Evolutionary conservation across 2,888 invertebrate genomes (phyloP).

Genomic region (Apodemia duryi): DNA sequence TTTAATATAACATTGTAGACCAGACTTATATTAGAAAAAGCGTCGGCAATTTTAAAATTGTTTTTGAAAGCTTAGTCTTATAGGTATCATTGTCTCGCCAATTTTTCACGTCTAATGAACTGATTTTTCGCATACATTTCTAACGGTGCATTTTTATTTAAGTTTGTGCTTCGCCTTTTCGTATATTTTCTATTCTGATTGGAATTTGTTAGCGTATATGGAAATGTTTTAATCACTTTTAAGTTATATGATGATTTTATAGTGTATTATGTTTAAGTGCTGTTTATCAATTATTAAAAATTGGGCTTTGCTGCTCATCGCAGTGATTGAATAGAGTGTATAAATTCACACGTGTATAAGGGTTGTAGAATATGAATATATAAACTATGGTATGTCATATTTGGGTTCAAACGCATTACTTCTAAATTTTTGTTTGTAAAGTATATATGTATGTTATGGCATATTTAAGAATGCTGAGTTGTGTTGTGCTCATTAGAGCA

Average conservation of each 20-base stretch:
- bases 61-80: not conserved
- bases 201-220: not conserved
- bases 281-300: conserved; percentile 11
- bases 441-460: conserved; percentile 39
- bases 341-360: conserved; percentile 57
- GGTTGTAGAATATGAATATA: conserved; percentile 51
- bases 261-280: conserved; percentile 14
- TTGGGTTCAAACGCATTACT: conserved; percentile 43
- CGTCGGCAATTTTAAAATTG: no score
- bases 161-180: not conserved
- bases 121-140: not conserved
- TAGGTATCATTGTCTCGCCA: not conserved
- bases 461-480: conserved; percentile 43
- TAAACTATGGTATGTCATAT: conserved; percentile 33
- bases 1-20: no score
- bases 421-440: conserved; percentile 45
- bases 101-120: not conserved
- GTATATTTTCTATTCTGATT: not conserved
- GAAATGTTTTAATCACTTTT: not conserved
- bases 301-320: conserved; percentile 10
- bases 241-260: not conserved
- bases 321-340: conserved; percentile 56
- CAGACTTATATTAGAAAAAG: no score
- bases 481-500: conserved; percentile 53
- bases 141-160: conserved; percentile 10